Conservation (phyloP, 2,888 invertebrate species). For the Bhutanitis thaidina region DNA sequence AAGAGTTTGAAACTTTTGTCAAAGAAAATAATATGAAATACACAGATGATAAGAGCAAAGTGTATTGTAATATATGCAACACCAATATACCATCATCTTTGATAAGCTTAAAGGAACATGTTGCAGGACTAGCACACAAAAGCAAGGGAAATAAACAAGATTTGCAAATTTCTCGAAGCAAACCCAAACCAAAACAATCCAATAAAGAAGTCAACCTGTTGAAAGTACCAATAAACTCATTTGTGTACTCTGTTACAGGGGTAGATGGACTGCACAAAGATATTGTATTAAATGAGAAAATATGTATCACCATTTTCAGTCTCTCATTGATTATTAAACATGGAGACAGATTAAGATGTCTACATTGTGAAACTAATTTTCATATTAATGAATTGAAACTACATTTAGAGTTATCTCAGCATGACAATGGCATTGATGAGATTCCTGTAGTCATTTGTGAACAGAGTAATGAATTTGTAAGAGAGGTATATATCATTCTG, state of each 20-base stretch:
- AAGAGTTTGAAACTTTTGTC: constrained; percentile 18
- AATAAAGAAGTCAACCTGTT: constrained; percentile 9
- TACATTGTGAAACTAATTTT: constrained; percentile 26
- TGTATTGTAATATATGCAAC: constrained; percentile 29
- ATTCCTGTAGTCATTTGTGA: constrained; percentile 28
- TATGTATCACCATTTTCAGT: constrained; percentile 29
- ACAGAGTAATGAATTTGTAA: constrained; percentile 39
- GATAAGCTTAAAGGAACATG: constrained; percentile 29
- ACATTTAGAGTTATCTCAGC: constrained; percentile 23
- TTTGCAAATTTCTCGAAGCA: neutral
- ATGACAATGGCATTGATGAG: constrained; percentile 21
- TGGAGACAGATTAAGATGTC: constrained; percentile 22
- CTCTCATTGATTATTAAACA: constrained; percentile 24
- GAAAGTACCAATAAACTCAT: constrained; percentile 17
- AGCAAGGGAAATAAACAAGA: constrained; percentile 16
- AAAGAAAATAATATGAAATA: constrained; percentile 26
- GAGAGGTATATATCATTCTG: constrained; percentile 46
- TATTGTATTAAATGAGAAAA: constrained; percentile 36
- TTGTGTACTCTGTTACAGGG: constrained; percentile 18
- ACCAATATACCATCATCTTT: constrained; percentile 23
- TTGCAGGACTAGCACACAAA: constrained; percentile 26
- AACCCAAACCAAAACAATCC: constrained; percentile 4
- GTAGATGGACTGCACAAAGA: constrained; percentile 23
- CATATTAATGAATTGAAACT: neutral
- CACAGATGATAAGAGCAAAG: constrained; percentile 14